Conservation (phyloP, 2,113 vertebrate genomes). For the Hystrix cristata region DNA sequence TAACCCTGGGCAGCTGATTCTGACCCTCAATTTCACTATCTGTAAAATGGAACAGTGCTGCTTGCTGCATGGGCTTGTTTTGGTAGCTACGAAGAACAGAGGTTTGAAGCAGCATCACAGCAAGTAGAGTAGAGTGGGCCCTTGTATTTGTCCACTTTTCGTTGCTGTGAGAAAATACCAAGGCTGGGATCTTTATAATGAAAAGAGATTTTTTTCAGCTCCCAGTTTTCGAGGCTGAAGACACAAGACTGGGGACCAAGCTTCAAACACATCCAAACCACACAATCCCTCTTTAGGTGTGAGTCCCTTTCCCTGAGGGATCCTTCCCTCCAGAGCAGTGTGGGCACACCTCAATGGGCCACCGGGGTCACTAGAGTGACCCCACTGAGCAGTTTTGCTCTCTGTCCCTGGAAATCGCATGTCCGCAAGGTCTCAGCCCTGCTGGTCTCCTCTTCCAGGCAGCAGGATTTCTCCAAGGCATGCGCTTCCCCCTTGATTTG, state of each 20-base stretch:
- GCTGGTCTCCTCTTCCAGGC: neutral
- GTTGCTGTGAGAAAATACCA: neutral
- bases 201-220: neutral
- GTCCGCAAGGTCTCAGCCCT: neutral
- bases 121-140: too few relatives aligned
- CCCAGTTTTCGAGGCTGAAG: neutral
- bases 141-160: neutral
- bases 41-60: neutral
- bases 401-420: neutral
- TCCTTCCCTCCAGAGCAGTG: neutral
- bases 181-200: neutral
- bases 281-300: neutral
- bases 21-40: neutral
- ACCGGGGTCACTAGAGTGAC: fast-evolving
- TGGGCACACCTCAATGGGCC: fast-evolving
- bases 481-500: neutral
- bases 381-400: neutral
- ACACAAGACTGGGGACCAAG: neutral
- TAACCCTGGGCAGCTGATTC: neutral
- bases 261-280: neutral
- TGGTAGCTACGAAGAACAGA: neutral
- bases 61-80: neutral
- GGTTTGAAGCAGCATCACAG: fast-evolving
- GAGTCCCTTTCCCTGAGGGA: neutral
- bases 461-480: conserved; percentile 27